Evolutionary conservation across 2,113 vertebrate genomes (phyloP).

Genomic region (Pitta sordida): DNA sequence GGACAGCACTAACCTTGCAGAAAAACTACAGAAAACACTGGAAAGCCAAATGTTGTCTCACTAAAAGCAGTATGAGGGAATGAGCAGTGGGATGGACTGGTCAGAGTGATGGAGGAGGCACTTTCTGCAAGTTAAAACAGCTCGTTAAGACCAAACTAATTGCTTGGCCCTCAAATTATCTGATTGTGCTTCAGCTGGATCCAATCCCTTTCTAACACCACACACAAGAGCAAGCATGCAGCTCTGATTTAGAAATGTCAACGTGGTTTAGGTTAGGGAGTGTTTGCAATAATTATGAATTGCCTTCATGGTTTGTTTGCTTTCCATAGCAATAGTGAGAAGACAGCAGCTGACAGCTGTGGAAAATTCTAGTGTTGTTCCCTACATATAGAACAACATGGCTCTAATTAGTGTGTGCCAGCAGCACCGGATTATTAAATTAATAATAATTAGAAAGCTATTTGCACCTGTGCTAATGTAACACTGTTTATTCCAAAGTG

Average conservation of each 20-base stretch:
- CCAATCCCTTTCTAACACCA: conserved; percentile 1
- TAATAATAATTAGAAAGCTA: conserved; percentile 27
- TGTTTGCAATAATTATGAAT: conserved; percentile 59
- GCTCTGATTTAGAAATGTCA: conserved; percentile 31
- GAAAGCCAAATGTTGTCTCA: neutral
- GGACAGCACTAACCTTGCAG: neutral
- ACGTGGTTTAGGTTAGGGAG: conserved; percentile 53
- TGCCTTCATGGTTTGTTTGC: conserved; percentile 60
- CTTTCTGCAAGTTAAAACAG: neutral
- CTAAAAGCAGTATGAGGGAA: neutral
- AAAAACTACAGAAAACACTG: neutral
- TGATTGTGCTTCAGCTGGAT: conserved; percentile 10
- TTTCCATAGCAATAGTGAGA: conserved; percentile 41
- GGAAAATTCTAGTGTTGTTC: conserved; percentile 9
- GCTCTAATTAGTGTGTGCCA: conserved; percentile 28
- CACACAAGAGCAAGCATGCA: conserved; percentile 18
- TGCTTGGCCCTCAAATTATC: neutral
- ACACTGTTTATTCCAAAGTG: neutral
- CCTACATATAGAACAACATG: neutral
- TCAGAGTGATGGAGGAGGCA: neutral
- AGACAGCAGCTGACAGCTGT: conserved; percentile 58
- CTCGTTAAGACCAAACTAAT: neutral
- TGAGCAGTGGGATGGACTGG: neutral
- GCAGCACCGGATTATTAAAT: conserved; percentile 1
- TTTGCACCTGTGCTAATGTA: conserved; percentile 52